A percentile compares a stretch with the other conserved stretches of the same genome.
These are phyloP conservation scores for Campaea margaritaria DNA, from an alignment of 2,888 invertebrate genomes.

Conservation along the genomic window DNA sequence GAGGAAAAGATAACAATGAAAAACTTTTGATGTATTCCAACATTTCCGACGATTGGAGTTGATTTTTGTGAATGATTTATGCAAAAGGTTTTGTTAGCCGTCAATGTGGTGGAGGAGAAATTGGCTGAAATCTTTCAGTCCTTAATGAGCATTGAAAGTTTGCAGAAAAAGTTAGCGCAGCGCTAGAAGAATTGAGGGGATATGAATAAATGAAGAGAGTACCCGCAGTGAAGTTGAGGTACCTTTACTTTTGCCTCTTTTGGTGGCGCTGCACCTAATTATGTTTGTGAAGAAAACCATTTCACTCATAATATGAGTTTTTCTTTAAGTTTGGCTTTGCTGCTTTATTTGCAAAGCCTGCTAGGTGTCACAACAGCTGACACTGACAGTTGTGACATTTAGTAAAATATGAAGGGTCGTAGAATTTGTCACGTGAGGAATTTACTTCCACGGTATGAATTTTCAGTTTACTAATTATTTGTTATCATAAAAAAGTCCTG, in stretches of 20 bases:
- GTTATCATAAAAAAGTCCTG: no score
- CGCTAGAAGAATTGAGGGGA: background rate
- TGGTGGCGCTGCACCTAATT: no score
- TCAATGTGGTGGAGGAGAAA: slow-evolving; percentile 9
- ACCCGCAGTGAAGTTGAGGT: background rate
- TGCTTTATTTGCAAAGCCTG: no score
- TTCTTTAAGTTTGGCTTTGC: background rate
- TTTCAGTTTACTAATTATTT: no score
- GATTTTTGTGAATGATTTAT: slow-evolving; percentile 16
- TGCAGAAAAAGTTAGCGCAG: background rate
- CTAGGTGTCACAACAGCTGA: no score
- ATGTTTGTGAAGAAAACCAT: no score
- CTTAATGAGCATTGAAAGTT: slow-evolving; percentile 13
- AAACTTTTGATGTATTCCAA: slow-evolving; percentile 23
- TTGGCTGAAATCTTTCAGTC: background rate
- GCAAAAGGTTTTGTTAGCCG: slow-evolving; percentile 16
- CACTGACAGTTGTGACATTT: no score
- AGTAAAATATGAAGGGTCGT: no score
- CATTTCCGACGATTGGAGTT: slow-evolving; percentile 8
- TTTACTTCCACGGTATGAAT: no score
- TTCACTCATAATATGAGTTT: no score
- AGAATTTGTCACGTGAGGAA: no score
- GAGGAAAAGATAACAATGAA: background rate
- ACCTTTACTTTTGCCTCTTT: no score
- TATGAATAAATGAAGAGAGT: background rate